Percentiles rank a stretch among this genome's conserved stretches.
phyloP scores from a whole-genome alignment of 92 coral and sea anemone genomes.

The Umimayanthus chanpuru region DNA sequence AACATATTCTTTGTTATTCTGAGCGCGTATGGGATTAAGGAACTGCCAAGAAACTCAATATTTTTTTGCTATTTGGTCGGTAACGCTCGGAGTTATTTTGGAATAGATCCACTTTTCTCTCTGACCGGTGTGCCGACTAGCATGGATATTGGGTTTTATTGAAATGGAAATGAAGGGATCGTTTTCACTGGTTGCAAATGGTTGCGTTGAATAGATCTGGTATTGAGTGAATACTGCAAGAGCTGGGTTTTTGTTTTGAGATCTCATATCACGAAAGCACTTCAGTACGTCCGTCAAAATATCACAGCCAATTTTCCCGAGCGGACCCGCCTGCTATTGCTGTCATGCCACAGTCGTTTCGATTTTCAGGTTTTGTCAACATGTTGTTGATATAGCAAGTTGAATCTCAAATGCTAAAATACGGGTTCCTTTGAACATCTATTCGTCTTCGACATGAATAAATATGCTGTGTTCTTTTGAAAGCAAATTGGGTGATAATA shows the following conservation, averaged over 20 bases:
- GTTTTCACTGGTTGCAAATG: slow-evolving; percentile 75
- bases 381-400: slow-evolving; percentile 61
- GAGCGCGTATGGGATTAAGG: neutral
- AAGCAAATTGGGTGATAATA: slow-evolving; percentile 88
- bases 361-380: slow-evolving; percentile 58
- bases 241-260: slow-evolving; percentile 50
- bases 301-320: slow-evolving; percentile 26
- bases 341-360: slow-evolving; percentile 42
- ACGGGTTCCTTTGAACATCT: slow-evolving; percentile 43
- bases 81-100: slow-evolving; percentile 31
- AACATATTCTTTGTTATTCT: neutral
- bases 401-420: slow-evolving; percentile 50
- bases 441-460: slow-evolving; percentile 72
- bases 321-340: slow-evolving; percentile 32
- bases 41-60: neutral
- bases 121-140: slow-evolving; percentile 64
- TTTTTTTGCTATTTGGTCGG: neutral
- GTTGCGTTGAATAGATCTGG: slow-evolving; percentile 65
- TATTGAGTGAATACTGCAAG: slow-evolving; percentile 65
- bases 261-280: slow-evolving; percentile 47
- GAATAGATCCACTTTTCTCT: slow-evolving; percentile 36
- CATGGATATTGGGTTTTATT: slow-evolving; percentile 68
- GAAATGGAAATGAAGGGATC: slow-evolving; percentile 81
- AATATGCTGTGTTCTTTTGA: slow-evolving; percentile 85
- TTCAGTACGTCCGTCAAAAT: slow-evolving; percentile 46